phyloP scores from a whole-genome alignment of 2,797 vertebrate genomes.

The Eupleurogrammus muticus region DNA sequence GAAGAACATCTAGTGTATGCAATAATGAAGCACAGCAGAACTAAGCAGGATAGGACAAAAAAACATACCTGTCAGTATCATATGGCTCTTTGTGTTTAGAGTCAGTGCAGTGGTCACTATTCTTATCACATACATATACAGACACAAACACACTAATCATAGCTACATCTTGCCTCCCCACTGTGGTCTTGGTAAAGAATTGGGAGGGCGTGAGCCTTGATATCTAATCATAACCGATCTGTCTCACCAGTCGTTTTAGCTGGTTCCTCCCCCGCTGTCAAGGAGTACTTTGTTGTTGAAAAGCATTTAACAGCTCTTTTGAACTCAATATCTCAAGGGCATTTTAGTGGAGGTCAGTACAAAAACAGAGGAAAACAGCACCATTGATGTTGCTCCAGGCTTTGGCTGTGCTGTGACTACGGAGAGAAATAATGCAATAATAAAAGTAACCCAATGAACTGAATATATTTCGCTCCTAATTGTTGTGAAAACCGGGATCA shows the following conservation, averaged over 20 bases:
- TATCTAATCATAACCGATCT: constrained; percentile 50
- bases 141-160: constrained; percentile 52
- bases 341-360: constrained; percentile 37
- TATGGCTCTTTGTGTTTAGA: constrained; percentile 20
- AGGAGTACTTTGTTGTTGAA: constrained; percentile 45
- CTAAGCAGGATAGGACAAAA: not conserved
- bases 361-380: not conserved
- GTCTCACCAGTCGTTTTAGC: constrained; percentile 35
- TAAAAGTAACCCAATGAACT: constrained; percentile 41
- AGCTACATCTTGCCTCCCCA: constrained; percentile 3
- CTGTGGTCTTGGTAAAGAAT: constrained; percentile 20
- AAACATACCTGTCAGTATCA: constrained; percentile 12
- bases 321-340: constrained; percentile 33
- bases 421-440: constrained; percentile 34
- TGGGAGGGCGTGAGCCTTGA: constrained; percentile 9
- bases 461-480: constrained; percentile 32
- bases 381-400: constrained; percentile 32
- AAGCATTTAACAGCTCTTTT: constrained; percentile 47
- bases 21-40: constrained; percentile 12
- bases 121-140: constrained; percentile 54
- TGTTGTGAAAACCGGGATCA: constrained; percentile 39
- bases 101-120: constrained; percentile 40
- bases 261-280: constrained; percentile 25
- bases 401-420: constrained; percentile 24
- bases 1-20: constrained; percentile 12